These are phyloP conservation scores for Rhagologus leucostigma DNA, from an alignment of 2,113 vertebrate genomes.

Conservation along the genomic window DNA sequence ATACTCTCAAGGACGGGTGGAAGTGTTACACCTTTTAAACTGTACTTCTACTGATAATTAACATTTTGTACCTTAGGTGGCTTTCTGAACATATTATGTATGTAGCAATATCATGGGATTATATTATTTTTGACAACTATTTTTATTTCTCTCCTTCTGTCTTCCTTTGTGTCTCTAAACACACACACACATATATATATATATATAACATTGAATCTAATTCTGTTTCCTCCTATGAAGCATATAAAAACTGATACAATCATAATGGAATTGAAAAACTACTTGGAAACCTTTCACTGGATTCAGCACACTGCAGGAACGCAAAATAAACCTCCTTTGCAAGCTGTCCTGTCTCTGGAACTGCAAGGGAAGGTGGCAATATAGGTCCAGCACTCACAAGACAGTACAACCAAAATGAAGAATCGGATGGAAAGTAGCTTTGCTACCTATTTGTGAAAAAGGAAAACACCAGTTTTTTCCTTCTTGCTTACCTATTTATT, in stretches of 20 bases:
- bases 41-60: neutral
- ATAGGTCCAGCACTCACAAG: neutral
- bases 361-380: neutral
- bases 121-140: neutral
- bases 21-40: neutral
- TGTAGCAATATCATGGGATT: neutral
- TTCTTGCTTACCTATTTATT: neutral
- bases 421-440: neutral
- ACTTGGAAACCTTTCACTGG: neutral
- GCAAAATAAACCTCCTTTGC: neutral
- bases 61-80: neutral
- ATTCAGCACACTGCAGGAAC: fast-evolving
- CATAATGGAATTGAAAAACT: neutral
- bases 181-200: neutral
- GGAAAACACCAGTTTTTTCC: neutral
- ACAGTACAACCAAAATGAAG: neutral
- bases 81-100: neutral
- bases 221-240: neutral
- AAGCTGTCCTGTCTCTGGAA: neutral
- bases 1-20: neutral
- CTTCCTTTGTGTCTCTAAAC: neutral
- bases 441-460: neutral
- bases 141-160: neutral
- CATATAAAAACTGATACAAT: neutral
- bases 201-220: neutral